Percentiles rank a stretch among this genome's conserved stretches.
These are phyloP conservation scores for Drosophila lutescens DNA, from an alignment of 2,888 invertebrate species.

Conservation along the genomic window DNA sequence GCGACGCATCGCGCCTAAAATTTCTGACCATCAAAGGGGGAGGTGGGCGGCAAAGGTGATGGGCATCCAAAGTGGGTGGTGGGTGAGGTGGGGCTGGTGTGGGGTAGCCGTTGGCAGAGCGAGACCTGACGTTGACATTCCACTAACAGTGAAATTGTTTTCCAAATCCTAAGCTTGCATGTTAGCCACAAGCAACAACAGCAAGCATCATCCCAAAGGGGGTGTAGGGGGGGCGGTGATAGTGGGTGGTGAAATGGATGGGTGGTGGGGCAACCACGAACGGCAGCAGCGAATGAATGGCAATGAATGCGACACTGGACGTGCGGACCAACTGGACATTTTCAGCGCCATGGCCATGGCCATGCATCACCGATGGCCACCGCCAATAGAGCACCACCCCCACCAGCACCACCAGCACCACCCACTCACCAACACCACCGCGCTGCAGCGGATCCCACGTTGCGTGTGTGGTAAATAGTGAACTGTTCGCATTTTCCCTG, in stretches of 20 bases:
- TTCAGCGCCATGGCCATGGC: slow-evolving; percentile 65
- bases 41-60: not conserved
- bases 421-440: slow-evolving; percentile 2
- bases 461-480: slow-evolving; percentile 75
- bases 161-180: slow-evolving; percentile 77
- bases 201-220: slow-evolving; percentile 29
- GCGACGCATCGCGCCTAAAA: slow-evolving; percentile 62
- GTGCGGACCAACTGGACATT: slow-evolving; percentile 41
- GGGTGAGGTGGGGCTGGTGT: not conserved
- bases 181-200: slow-evolving; percentile 64
- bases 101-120: slow-evolving; percentile 22
- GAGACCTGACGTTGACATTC: slow-evolving; percentile 73
- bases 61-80: not conserved
- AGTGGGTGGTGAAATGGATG: slow-evolving; percentile 7
- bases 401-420: not conserved
- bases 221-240: not conserved
- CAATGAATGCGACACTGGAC: slow-evolving; percentile 77
- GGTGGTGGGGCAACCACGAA: slow-evolving; percentile 57
- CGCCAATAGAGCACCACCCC: slow-evolving; percentile 5
- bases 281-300: slow-evolving; percentile 72
- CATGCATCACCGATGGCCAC: slow-evolving; percentile 61
- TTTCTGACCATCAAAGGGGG: slow-evolving; percentile 46
- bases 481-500: slow-evolving; percentile 52
- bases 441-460: slow-evolving; percentile 57
- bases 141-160: slow-evolving; percentile 77